These are phyloP conservation scores for Caenorhabditis sp. DNA, from an alignment of 2,888 invertebrate genomes.

Conservation along the genomic window DNA sequence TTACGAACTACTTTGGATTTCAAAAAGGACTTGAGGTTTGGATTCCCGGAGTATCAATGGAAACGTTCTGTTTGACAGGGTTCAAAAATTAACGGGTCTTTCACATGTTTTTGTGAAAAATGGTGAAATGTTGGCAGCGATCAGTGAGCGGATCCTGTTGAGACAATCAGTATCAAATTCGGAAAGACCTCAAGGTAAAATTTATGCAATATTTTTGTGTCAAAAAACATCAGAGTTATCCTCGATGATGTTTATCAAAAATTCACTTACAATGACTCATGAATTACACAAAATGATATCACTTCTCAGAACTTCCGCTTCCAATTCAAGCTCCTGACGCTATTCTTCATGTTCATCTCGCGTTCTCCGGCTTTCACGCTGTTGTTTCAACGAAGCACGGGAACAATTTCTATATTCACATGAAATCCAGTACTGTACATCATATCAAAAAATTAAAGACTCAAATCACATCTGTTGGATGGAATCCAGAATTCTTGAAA, in stretches of 20 bases:
- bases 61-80: constrained; percentile 15
- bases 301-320: constrained; percentile 50
- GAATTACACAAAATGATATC: too few relatives aligned
- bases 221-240: too few relatives aligned
- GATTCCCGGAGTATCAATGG: too few relatives aligned
- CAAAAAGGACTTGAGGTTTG: constrained; percentile 51
- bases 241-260: too few relatives aligned
- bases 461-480: constrained; percentile 66
- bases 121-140: constrained; percentile 41
- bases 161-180: constrained; percentile 22
- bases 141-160: constrained; percentile 25
- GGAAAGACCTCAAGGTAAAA: constrained; percentile 25
- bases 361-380: constrained; percentile 59
- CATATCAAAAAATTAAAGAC: constrained; percentile 57
- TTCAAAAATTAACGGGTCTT: constrained; percentile 14
- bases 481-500: constrained; percentile 63
- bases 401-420: constrained; percentile 64
- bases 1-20: constrained; percentile 34
- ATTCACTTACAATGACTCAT: too few relatives aligned
- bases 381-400: constrained; percentile 59
- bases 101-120: constrained; percentile 36
- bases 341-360: constrained; percentile 58
- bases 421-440: constrained; percentile 39
- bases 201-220: neutral
- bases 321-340: constrained; percentile 44